Percentiles rank a stretch among this genome's conserved stretches.
These are phyloP conservation scores for Chiropotes sagulatus DNA, from an alignment of 2,797 vertebrate genomes.

Conservation along the genomic window DNA sequence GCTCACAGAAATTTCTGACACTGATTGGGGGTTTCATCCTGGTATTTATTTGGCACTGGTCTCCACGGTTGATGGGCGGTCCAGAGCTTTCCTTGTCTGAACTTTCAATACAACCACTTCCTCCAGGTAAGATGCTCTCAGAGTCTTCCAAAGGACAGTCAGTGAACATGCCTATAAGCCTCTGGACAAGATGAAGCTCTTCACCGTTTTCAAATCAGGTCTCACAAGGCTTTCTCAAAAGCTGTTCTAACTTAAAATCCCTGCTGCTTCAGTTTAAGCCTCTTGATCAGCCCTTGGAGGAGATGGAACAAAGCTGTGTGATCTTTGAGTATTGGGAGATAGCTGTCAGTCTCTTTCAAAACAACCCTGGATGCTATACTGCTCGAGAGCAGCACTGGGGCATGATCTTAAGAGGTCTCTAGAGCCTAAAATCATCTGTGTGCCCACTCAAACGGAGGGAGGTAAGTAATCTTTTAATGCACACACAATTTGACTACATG, in stretches of 20 bases:
- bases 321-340: background rate
- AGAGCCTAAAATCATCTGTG: background rate
- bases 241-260: background rate
- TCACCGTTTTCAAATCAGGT: background rate
- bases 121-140: background rate
- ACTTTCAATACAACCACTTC: background rate
- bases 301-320: slow-evolving; percentile 34
- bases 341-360: background rate
- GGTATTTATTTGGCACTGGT: background rate
- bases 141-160: background rate
- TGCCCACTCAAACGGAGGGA: background rate
- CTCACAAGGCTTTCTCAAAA: slow-evolving; percentile 17
- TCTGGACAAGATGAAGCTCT: background rate
- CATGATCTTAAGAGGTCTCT: background rate
- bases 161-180: background rate
- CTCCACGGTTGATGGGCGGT: background rate
- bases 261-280: slow-evolving; percentile 3
- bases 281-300: slow-evolving; percentile 13
- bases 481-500: background rate
- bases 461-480: background rate
- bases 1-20: background rate
- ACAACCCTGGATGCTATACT: background rate
- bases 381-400: background rate
- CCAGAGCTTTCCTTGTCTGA: background rate
- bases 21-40: background rate